Evolutionary conservation across 2,797 vertebrate species (phyloP).

Genomic region (Pelodytes ibericus): DNA sequence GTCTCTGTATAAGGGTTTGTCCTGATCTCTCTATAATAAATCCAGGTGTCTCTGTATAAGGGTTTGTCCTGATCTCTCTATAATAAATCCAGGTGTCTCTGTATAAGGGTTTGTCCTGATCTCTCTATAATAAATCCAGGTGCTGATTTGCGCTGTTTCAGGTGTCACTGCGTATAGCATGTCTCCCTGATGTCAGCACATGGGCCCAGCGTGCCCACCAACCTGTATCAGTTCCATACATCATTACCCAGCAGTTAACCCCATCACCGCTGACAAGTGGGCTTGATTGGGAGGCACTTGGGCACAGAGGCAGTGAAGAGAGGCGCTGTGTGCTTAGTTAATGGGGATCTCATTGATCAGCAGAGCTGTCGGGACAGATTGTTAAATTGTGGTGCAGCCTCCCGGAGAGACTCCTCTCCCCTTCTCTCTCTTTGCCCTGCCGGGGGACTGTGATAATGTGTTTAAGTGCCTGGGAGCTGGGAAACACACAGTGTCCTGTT

Average conservation of each 20-base stretch:
- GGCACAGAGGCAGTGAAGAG: background rate
- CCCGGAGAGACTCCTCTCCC: conserved; percentile 23
- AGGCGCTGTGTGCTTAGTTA: background rate
- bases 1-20: no score
- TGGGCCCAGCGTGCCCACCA: background rate
- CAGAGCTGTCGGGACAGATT: conserved; percentile 36
- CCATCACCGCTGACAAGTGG: background rate
- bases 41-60: no score
- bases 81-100: no score
- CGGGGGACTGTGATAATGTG: conserved; percentile 34
- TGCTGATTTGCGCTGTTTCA: no score
- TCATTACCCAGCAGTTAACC: no score
- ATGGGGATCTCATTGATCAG: conserved; percentile 13
- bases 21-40: no score
- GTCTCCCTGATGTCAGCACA: no score
- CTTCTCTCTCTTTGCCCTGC: conserved; percentile 15
- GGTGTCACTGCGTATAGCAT: no score
- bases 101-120: no score
- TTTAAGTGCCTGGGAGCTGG: conserved; percentile 27
- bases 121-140: no score
- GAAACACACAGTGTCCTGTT: conserved; percentile 17
- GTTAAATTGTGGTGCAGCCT: conserved; percentile 27
- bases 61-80: no score
- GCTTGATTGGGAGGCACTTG: conserved; percentile 11
- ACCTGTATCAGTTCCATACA: background rate